Conservation (phyloP, 1,140 invertebrate species). For the Drosophila sp. region DNA sequence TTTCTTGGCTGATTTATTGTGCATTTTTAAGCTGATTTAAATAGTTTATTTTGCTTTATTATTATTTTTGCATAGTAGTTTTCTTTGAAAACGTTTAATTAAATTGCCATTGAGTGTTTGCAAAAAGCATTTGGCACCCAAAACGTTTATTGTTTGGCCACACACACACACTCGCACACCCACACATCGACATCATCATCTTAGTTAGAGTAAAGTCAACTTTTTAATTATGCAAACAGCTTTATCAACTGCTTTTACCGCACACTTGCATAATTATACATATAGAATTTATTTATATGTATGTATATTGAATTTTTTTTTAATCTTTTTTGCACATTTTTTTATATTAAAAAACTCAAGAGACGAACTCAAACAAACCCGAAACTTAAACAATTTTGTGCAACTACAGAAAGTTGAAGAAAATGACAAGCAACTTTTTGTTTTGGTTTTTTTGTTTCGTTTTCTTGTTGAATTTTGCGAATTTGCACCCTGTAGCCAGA, state of each 20-base stretch:
- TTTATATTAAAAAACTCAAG: slow-evolving; percentile 46
- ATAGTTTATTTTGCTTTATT: neutral
- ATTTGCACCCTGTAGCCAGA: neutral
- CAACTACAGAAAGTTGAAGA: slow-evolving; percentile 21
- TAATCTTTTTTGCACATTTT: slow-evolving; percentile 23
- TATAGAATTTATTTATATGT: slow-evolving; percentile 36
- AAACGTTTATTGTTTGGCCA: neutral
- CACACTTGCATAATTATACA: slow-evolving; percentile 54
- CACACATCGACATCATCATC: slow-evolving; percentile 33
- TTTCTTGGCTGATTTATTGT: neutral
- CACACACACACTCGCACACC: neutral
- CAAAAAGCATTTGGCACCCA: neutral
- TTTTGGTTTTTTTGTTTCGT: neutral
- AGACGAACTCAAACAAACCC: slow-evolving; percentile 45
- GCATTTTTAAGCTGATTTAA: neutral
- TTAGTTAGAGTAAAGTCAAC: slow-evolving; percentile 16
- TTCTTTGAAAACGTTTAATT: neutral
- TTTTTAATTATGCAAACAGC: slow-evolving; percentile 55
- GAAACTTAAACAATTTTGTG: slow-evolving; percentile 41
- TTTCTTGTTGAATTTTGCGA: slow-evolving; percentile 11
- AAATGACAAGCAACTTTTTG: slow-evolving; percentile 52
- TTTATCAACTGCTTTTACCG: slow-evolving; percentile 32
- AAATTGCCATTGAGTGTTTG: neutral
- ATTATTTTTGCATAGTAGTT: neutral
- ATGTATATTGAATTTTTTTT: neutral